These are phyloP conservation scores for Cylas formicarius DNA, from an alignment of 1,140 invertebrate species.

Conservation along the genomic window DNA sequence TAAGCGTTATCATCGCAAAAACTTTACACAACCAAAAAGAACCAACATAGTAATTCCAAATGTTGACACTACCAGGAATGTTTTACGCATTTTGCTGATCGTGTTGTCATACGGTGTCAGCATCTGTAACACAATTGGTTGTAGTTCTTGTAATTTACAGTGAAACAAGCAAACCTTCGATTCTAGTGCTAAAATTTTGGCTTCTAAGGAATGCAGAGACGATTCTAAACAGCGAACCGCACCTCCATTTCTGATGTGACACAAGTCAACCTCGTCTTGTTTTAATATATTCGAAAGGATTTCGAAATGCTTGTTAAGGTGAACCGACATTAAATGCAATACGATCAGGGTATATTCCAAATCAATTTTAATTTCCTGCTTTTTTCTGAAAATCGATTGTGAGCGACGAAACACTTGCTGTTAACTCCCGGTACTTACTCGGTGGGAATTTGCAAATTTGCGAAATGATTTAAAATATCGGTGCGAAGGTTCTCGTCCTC, in stretches of 20 bases:
- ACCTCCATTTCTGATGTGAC: conserved; percentile 18
- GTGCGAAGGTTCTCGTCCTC: conserved; percentile 15
- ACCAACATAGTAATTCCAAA: too few species aligned
- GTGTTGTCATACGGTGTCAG: too few species aligned
- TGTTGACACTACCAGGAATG: too few species aligned
- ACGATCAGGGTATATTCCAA: conserved; percentile 6
- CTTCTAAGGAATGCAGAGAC: conserved; percentile 17
- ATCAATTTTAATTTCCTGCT: conserved; percentile 13
- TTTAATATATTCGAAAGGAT: conserved; percentile 17
- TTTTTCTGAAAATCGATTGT: conserved; percentile 11
- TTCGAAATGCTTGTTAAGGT: conserved; percentile 20
- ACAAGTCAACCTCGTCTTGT: conserved; percentile 16
- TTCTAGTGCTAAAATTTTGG: too few species aligned
- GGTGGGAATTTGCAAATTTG: conserved; percentile 19
- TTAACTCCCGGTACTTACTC: conserved; percentile 19
- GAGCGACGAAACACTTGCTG: background rate
- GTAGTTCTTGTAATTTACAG: too few species aligned
- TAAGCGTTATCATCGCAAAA: too few species aligned
- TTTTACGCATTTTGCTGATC: too few species aligned
- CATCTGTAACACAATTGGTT: too few species aligned
- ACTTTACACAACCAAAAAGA: too few species aligned
- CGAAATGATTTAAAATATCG: conserved; percentile 12
- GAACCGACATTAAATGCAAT: conserved; percentile 13
- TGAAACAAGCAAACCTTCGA: too few species aligned
- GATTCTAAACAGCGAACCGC: conserved; percentile 16